Conservation (phyloP, 2,888 invertebrate genomes). For the Nemotelus pantherinus region DNA sequence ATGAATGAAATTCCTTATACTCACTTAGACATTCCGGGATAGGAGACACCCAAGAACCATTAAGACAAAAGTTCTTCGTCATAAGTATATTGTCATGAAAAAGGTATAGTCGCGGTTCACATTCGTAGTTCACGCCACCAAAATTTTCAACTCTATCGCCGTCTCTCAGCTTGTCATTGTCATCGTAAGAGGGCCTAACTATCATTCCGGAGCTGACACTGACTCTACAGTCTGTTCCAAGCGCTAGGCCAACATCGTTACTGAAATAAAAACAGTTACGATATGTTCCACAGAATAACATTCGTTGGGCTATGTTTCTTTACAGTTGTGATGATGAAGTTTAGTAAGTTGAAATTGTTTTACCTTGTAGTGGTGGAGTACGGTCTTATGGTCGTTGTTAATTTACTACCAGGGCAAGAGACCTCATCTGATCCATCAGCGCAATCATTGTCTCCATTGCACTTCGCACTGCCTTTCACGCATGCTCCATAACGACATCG, state of each 20-base stretch:
- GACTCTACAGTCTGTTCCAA: neutral
- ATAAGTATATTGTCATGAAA: slow-evolving; percentile 3
- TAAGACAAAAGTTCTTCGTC: slow-evolving; percentile 41
- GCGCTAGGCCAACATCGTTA: no score
- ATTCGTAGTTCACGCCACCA: slow-evolving; percentile 14
- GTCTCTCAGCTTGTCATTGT: neutral
- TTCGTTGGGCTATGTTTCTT: no score
- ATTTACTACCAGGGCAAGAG: no score
- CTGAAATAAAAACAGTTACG: no score
- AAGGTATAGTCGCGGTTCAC: slow-evolving; percentile 32
- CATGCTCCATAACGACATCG: slow-evolving; percentile 73
- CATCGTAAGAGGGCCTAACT: neutral
- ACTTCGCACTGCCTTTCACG: slow-evolving; percentile 67
- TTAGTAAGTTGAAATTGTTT: no score
- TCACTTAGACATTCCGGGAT: slow-evolving; percentile 47
- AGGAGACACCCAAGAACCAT: slow-evolving; percentile 33
- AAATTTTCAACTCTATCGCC: neutral
- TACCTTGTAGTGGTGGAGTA: no score
- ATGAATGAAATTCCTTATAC: neutral
- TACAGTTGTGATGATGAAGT: no score
- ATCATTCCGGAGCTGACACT: neutral
- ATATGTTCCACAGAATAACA: no score
- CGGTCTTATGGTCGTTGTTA: no score
- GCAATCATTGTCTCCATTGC: slow-evolving; percentile 56
- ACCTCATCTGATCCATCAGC: slow-evolving; percentile 58